A percentile compares a stretch with the other conserved stretches of the same genome.
phyloP scores from a whole-genome alignment of 64 coral and sea anemone species.

The Montipora capricornis region DNA sequence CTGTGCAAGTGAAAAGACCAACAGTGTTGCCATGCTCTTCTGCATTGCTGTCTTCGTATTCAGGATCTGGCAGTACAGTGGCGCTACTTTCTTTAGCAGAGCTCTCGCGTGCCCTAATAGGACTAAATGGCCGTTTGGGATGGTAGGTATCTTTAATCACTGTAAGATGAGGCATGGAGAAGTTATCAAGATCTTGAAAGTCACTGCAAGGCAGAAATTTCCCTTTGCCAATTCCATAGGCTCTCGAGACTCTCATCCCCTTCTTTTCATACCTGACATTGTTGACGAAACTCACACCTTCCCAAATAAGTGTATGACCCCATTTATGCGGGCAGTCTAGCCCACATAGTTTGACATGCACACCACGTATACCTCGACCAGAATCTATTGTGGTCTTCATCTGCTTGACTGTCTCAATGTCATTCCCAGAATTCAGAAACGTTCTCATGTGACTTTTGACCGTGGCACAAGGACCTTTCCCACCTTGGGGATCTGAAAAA shows the following conservation, averaged over 20 bases:
- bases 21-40: slow-evolving; percentile 3
- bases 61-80: slow-evolving; percentile 13
- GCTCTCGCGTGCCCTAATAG: no score
- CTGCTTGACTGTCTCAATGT: neutral
- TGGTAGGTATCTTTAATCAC: no score
- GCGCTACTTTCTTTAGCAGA: no score
- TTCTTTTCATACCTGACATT: neutral
- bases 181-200: no score
- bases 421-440: neutral
- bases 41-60: slow-evolving; percentile 13
- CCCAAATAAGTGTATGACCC: neutral
- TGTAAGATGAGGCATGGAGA: no score
- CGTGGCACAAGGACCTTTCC: neutral
- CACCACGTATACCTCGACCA: neutral
- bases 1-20: slow-evolving; percentile 47
- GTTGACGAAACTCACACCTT: neutral
- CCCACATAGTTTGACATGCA: neutral
- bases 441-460: neutral
- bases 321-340: neutral
- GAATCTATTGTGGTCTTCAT: neutral
- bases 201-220: neutral
- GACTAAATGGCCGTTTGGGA: no score
- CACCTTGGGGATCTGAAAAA: slow-evolving; percentile 21
- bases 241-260: neutral
- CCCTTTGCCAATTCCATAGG: neutral